Evolutionary conservation across 1,140 invertebrate species (phyloP), one percentile per base, ranked within the genome.

Genomic region (Drosophila sproati): DNA sequence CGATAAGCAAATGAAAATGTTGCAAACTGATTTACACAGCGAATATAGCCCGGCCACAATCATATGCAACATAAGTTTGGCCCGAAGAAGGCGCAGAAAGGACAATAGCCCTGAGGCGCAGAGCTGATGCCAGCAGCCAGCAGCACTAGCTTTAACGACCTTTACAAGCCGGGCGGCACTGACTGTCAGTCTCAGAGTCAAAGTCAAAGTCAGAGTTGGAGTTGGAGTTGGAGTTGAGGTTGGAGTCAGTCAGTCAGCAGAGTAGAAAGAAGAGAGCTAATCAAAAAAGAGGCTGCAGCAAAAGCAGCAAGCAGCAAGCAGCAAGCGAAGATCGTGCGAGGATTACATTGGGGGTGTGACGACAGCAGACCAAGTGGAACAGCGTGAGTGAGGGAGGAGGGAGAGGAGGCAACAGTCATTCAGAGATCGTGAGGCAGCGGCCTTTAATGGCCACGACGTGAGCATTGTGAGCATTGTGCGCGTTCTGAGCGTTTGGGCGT

Each of bases 361-460:
- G 76, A 78, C 82, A 80, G 81, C 28, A 20, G 20, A 20, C 20
- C 20, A 37, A 56, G 20, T 29, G 45, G 59, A 32, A n/a, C 20
- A 8, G 39, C 28, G n/a, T 3, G 28, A 29, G 62, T 2, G 8
- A 20, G 41, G 2, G 4, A 10, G 32, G 5, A 5, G 1, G 41
- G 0, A 12, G 5, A 1, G 5, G 51, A 20, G 4, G 68, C 73
- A 7, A 34, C 39, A 77, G 81, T 80, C 77, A 85, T 83, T 83
- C 68, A 80, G 59, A 78, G 83, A 87, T 87, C 83, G 83, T 87
- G 83, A 82, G 79, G 83, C 83, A 73, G 83, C 52, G 77, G 73
- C 73, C 77, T 83, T 88, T 87, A 87, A 87, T 87, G 80, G 83
- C 73, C 70, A 56, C 67, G 77, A 88, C 83, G 83, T 87, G 83